phyloP scores from a whole-genome alignment of 1,140 invertebrate species.

The Tetraneura akinire region DNA sequence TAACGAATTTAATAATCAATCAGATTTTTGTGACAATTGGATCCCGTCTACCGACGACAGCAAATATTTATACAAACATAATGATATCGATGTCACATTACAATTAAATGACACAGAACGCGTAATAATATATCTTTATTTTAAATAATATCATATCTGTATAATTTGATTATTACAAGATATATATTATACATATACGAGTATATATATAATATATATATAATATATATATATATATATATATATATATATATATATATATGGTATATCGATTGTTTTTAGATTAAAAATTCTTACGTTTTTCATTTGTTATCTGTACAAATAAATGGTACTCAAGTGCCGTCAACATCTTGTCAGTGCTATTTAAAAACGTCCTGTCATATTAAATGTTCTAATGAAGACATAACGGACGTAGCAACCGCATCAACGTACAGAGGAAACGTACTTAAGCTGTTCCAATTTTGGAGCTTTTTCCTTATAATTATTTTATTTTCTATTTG shows the following conservation, averaged over 20 bases:
- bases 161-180: not conserved
- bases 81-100: not conserved
- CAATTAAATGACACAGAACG: not conserved
- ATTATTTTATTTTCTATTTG: not conserved
- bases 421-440: not conserved
- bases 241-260: not conserved
- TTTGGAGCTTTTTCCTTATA: not conserved
- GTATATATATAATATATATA: no score
- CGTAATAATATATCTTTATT: not conserved
- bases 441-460: slow-evolving; percentile 15
- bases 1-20: not conserved
- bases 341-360: not conserved
- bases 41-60: not conserved
- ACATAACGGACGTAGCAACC: not conserved
- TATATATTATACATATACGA: no score
- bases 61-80: not conserved
- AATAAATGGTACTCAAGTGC: not conserved
- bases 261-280: not conserved
- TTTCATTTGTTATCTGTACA: not conserved
- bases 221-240: no score
- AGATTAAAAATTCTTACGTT: not conserved
- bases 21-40: not conserved
- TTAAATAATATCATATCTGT: not conserved
- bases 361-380: not conserved
- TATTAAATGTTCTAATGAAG: not conserved